Evolutionary conservation across 92 coral and sea anemone species (phyloP), one percentile per base, ranked within the genome.

Genomic region (Epizoanthus illoricatus): DNA sequence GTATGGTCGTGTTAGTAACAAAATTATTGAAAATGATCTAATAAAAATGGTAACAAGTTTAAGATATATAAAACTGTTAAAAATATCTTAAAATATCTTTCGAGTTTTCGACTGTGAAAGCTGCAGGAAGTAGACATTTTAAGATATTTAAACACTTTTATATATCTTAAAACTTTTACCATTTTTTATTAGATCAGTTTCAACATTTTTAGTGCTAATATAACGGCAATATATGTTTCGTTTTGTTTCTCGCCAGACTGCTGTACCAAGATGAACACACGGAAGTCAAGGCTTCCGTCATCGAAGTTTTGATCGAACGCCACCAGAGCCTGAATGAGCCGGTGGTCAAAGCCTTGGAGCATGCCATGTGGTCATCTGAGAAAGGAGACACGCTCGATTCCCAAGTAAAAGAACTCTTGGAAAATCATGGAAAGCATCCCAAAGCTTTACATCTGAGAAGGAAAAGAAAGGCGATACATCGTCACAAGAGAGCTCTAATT

Each of bases 201-300:
- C 36, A 28, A 28, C 36, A 28, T 28, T 28, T 28, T 28, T 28
- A 0, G 36, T 1, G 36, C 2, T 28, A 28, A 28, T 28, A 28
- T 28, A 28, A 28, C 36, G 36, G 36, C 56, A 52, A 52, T 52
- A 10, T 52, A 52, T 52, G 56, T 52, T 1, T 52, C 56, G 2
- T 52, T 11, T 52, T 52, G 23, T 17, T 47, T 19, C 47, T 12
- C 18, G 49, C 24, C 61, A 78, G 82, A 52, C 42, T 78, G 63
- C 90, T 96, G 2, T 84, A 88, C 79, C 65, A 71, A 17, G 99
- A 96, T 78, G 99, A 96, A 41, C 90, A 90, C 60, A 74, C 75
- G 65, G 95, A 92, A n/a, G 99, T 96, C 36, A 96, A 94, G 81
- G 90, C 97, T 16, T 93, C 98, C 4, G 98, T 96, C 40, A 83